Evolutionary conservation across 1,140 invertebrate species (phyloP), one percentile per base, ranked within the genome.

Genomic region (Leptinotarsa undecemlineata): DNA sequence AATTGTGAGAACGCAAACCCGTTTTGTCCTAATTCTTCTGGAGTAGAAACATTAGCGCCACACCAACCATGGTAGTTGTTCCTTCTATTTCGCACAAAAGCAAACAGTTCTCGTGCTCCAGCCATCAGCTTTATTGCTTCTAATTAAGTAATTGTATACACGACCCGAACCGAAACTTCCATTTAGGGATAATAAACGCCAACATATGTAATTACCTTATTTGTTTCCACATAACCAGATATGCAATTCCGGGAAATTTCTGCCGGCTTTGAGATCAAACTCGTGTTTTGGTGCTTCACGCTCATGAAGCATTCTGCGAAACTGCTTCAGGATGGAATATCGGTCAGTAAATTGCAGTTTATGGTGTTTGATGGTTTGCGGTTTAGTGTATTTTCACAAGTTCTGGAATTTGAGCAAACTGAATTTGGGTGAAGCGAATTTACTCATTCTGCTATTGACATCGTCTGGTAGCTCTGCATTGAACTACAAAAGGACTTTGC

Each of bases 111-210:
- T 19, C n/a, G 51, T 57, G 17, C 51, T 15, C 51, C n/a, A 19
- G 51, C 51, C 4, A 57, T 57, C 17, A 57, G 51, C 17, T 57
- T 57, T 57, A 57, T 57, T 15, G 33, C 33, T 17, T 57, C 51
- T 57, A 57, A 57, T 57, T 57, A 57, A 57, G 51, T 57, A 57
- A 57, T 57, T 57, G 51, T 57, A 57, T 57, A 19, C 51, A 57
- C 51, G 51, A 57, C n/a, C 51, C n/a, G 51, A 57, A 57, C 51
- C 14, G 15, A 57, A 57, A 57, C 15, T 57, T 57, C 51, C 51
- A 57, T 57, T 57, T 57, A 57, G 51, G 51, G 51, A 57, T 57
- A 57, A 57, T 57, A 5, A 57, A 57, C 51, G 51, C 51, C 51
- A 57, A 57, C 51, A 57, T 57, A 19, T 57, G n/a, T 57, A 57